Evolutionary conservation across 2,888 invertebrate species (phyloP).

Genomic region (Agonopterix subpropinquella): DNA sequence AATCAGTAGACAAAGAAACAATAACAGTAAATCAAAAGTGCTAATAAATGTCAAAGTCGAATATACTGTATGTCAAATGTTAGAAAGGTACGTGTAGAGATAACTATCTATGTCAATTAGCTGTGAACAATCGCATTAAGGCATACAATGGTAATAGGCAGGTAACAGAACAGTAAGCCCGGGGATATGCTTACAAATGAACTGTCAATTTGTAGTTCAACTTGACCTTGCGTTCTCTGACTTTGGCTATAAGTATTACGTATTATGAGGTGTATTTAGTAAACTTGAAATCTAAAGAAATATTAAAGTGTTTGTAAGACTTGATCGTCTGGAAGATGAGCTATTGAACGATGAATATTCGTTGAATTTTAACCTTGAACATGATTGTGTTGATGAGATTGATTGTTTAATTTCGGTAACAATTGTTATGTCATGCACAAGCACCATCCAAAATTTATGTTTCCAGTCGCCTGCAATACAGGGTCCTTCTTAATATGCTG

Average conservation of each 20-base stretch:
- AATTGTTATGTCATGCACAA: too few species aligned
- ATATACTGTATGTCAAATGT: conserved; percentile 12
- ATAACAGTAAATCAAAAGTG: conserved; percentile 21
- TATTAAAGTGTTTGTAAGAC: too few species aligned
- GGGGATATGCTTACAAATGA: conserved; percentile 41
- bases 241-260: not conserved
- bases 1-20: conserved; percentile 39
- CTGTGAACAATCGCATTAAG: conserved; percentile 39
- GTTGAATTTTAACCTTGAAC: too few species aligned
- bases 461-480: too few species aligned
- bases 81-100: conserved; percentile 11
- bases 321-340: too few species aligned
- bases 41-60: conserved; percentile 42
- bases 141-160: conserved; percentile 33
- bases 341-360: too few species aligned
- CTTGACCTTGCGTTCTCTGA: conserved; percentile 56
- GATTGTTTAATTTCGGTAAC: too few species aligned
- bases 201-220: conserved; percentile 32
- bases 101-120: conserved; percentile 43
- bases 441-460: too few species aligned
- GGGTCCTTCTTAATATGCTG: too few species aligned
- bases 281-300: too few species aligned
- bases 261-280: too few species aligned
- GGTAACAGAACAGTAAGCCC: conserved; percentile 16
- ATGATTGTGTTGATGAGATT: too few species aligned